These are phyloP conservation scores for Muscicapa adusta DNA, from an alignment of 2,113 vertebrate genomes.

Conservation along the genomic window DNA sequence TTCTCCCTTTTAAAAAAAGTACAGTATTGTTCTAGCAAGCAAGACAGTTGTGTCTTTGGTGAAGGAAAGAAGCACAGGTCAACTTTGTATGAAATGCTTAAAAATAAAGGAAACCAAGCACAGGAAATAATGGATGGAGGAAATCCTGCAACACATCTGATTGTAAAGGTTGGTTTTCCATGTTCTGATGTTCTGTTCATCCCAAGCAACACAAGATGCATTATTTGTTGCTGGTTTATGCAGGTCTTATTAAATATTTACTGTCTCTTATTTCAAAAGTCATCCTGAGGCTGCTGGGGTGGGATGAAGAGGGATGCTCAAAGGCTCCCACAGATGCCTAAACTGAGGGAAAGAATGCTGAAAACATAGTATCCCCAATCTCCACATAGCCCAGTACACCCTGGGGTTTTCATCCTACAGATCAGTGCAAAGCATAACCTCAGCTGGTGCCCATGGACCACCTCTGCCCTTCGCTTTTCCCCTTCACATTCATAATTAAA, in stretches of 20 bases:
- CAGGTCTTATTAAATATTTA: neutral
- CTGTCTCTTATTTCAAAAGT: neutral
- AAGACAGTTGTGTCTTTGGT: neutral
- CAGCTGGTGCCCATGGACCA: neutral
- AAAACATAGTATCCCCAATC: neutral
- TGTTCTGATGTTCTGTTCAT: neutral
- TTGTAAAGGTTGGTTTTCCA: neutral
- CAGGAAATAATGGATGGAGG: neutral
- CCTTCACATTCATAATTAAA: neutral
- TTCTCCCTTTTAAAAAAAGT: neutral
- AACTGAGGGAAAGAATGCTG: neutral
- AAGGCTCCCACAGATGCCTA: neutral
- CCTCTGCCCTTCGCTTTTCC: neutral
- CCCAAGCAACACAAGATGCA: neutral
- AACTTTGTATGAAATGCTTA: neutral
- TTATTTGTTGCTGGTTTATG: neutral
- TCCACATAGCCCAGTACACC: neutral
- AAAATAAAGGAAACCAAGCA: neutral
- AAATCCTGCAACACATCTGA: neutral
- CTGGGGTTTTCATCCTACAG: neutral
- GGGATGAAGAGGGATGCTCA: neutral
- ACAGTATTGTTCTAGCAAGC: neutral
- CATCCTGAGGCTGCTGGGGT: neutral
- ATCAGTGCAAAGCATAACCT: neutral
- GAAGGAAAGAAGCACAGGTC: neutral